phyloP scores from a whole-genome alignment of 1,140 invertebrate genomes.

The Ridgeia piscesae region DNA sequence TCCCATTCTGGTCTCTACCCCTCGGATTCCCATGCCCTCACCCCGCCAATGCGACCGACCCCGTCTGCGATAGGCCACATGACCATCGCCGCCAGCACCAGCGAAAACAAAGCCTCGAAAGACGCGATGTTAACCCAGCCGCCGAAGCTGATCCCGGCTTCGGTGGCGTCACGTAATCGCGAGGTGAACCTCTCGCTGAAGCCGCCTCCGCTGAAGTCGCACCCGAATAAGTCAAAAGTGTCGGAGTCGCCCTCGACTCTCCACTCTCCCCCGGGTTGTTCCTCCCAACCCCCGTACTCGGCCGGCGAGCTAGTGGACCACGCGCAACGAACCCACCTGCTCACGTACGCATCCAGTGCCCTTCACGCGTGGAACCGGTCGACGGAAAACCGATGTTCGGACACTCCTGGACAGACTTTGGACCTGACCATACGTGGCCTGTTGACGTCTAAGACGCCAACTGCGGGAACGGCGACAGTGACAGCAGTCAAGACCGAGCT shows the following conservation, averaged over 20 bases:
- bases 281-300: not conserved
- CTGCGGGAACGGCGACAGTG: not conserved
- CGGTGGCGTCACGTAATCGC: not conserved
- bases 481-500: not conserved
- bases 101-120: not conserved
- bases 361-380: not conserved
- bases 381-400: not conserved
- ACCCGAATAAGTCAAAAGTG: not conserved
- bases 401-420: not conserved
- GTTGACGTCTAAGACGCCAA: not conserved
- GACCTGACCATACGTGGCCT: not conserved
- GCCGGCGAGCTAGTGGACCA: not conserved
- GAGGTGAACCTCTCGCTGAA: not conserved
- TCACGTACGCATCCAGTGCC: not conserved
- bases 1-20: not conserved
- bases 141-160: not conserved
- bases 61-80: not conserved
- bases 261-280: not conserved
- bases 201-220: not conserved
- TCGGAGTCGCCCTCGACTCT: not conserved
- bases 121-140: not conserved
- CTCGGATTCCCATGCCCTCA: not conserved
- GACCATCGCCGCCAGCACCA: not conserved
- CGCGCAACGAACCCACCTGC: not conserved
- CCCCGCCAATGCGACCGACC: not conserved